Evolutionary conservation across 2,888 invertebrate species (phyloP).

Genomic region (Agrochola lychnidis): DNA sequence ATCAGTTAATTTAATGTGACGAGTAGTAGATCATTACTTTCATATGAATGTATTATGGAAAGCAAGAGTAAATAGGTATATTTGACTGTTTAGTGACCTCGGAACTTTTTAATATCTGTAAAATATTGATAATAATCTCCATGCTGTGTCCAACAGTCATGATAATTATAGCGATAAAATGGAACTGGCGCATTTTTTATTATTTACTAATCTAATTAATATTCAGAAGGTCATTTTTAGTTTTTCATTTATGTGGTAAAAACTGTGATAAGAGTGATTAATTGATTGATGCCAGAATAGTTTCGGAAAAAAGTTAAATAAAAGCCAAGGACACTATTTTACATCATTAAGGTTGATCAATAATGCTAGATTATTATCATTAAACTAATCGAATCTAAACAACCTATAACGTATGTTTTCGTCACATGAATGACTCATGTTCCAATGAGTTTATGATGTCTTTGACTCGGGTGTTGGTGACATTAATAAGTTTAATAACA

Average conservation of each 20-base stretch:
- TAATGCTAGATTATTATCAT: slow-evolving; percentile 6
- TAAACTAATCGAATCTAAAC: not conserved
- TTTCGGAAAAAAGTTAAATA: not conserved
- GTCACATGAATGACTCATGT: not conserved
- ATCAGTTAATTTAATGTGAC: not conserved
- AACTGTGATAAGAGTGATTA: not conserved
- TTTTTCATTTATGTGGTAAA: not conserved
- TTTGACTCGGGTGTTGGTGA: no score
- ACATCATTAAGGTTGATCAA: not conserved
- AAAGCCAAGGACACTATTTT: slow-evolving; percentile 2
- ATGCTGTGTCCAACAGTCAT: slow-evolving; percentile 8
- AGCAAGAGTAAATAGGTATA: not conserved
- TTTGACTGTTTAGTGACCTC: slow-evolving; percentile 3
- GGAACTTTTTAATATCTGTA: not conserved
- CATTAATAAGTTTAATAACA: not conserved
- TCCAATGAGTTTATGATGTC: no score
- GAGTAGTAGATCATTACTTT: not conserved
- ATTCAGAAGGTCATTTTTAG: slow-evolving; percentile 7
- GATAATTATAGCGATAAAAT: not conserved
- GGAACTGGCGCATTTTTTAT: slow-evolving; percentile 4
- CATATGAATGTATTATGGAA: not conserved
- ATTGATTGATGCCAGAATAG: not conserved
- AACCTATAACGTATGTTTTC: not conserved
- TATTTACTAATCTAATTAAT: slow-evolving; percentile 16
- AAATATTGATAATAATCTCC: slow-evolving; percentile 9